These are phyloP conservation scores for Dendrolimus punctatus DNA, from an alignment of 1,140 invertebrate genomes.

Conservation along the genomic window DNA sequence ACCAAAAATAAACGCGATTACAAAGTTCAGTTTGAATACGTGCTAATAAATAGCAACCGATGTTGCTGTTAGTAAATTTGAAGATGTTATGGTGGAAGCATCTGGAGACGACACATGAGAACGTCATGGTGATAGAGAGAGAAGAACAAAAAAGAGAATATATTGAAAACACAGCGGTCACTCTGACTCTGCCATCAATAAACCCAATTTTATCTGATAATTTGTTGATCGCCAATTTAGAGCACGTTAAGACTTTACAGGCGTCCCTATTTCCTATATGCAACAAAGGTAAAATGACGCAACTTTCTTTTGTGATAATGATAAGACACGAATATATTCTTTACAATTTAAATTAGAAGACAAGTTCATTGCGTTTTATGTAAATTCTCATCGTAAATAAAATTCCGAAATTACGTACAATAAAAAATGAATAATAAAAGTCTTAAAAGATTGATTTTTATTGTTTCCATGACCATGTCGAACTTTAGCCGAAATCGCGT, in stretches of 20 bases:
- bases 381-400: too few relatives aligned
- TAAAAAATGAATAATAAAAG: too few relatives aligned
- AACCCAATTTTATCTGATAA: conserved; percentile 53
- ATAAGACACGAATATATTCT: too few relatives aligned
- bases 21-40: conserved; percentile 9
- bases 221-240: conserved; percentile 56
- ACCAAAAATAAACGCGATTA: conserved; percentile 17
- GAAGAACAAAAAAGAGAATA: conserved; percentile 48
- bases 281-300: conserved; percentile 54
- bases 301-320: too few relatives aligned
- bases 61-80: conserved; percentile 13
- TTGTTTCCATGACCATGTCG: conserved; percentile 7
- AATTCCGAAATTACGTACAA: too few relatives aligned
- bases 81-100: conserved; percentile 70
- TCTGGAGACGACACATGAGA: conserved; percentile 42
- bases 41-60: conserved; percentile 12
- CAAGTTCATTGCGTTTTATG: too few relatives aligned
- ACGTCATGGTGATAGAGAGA: conserved; percentile 51
- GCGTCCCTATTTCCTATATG: conserved; percentile 74
- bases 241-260: conserved; percentile 74
- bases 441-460: neutral
- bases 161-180: conserved; percentile 44
- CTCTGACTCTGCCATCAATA: conserved; percentile 39
- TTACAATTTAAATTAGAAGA: too few relatives aligned
- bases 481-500: conserved; percentile 6